phyloP scores from a whole-genome alignment of 30 jellyfish, hydroid and myxozoan genomes.

The Phacellophora camtschatica region DNA sequence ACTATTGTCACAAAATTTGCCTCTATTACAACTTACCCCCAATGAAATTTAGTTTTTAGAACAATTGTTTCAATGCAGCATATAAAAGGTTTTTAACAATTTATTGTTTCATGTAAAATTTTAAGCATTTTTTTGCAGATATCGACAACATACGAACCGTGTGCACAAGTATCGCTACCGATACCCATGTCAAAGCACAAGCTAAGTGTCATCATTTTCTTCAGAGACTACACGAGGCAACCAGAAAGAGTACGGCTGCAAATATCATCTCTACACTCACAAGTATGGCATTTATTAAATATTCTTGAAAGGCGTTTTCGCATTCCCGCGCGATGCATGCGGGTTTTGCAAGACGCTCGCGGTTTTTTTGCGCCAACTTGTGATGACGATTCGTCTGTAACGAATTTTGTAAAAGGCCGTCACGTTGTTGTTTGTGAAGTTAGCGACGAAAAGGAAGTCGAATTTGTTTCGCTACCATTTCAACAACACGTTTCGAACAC shows the following conservation, averaged over 20 bases:
- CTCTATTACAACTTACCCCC: no score
- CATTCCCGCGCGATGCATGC: slow-evolving; percentile 72
- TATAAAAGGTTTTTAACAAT: no score
- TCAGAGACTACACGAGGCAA: slow-evolving; percentile 39
- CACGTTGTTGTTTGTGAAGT: slow-evolving; percentile 77
- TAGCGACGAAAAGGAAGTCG: slow-evolving; percentile 64
- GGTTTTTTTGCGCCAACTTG: slow-evolving; percentile 22
- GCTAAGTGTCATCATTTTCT: slow-evolving; percentile 55
- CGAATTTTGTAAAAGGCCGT: slow-evolving; percentile 11
- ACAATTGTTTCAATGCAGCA: neutral
- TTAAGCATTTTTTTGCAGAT: slow-evolving; percentile 72
- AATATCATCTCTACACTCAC: slow-evolving; percentile 75
- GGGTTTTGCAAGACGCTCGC: slow-evolving; percentile 52
- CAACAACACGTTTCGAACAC: slow-evolving; percentile 46
- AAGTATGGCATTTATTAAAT: slow-evolving; percentile 79
- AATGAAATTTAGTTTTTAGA: no score
- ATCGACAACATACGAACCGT: slow-evolving; percentile 83
- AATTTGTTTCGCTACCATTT: slow-evolving; percentile 67
- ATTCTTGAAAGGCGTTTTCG: slow-evolving; percentile 54
- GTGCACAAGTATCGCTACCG: slow-evolving; percentile 95
- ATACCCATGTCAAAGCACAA: slow-evolving; percentile 67
- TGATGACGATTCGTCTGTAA: slow-evolving; percentile 60
- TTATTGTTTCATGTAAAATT: no score
- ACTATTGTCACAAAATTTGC: no score
- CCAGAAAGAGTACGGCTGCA: slow-evolving; percentile 64